Evolutionary conservation across 1,140 invertebrate species (phyloP).

Genomic region (Tetragonula clypearis): DNA sequence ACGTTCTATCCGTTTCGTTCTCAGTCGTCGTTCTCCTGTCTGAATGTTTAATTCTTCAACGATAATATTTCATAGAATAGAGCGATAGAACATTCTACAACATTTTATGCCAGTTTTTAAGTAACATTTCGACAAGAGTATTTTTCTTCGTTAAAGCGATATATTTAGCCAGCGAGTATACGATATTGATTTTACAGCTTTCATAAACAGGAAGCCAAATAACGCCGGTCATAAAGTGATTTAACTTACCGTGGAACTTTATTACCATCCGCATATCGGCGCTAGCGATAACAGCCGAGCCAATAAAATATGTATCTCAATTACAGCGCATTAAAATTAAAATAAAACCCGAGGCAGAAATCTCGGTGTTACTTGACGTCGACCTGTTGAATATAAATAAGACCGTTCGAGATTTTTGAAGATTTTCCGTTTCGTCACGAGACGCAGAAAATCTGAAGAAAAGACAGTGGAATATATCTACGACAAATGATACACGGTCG

Average conservation of each 20-base stretch:
- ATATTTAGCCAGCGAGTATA: background rate
- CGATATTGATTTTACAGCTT: slow-evolving; percentile 4
- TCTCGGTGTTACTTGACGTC: background rate
- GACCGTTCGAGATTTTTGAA: background rate
- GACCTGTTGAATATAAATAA: no score
- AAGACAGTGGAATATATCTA: background rate
- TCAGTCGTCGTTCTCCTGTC: no score
- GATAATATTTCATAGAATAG: background rate
- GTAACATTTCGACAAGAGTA: background rate
- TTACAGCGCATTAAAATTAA: slow-evolving; percentile 20
- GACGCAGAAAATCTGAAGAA: background rate
- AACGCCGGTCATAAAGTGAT: slow-evolving; percentile 13
- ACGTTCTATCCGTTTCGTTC: background rate
- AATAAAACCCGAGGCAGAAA: background rate
- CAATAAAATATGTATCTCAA: slow-evolving; percentile 7
- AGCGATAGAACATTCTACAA: background rate
- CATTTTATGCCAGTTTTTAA: background rate
- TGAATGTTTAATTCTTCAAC: background rate
- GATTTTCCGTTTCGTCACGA: background rate
- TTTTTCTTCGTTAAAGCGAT: background rate
- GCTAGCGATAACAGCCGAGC: background rate
- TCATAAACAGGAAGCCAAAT: background rate
- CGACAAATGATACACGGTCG: no score
- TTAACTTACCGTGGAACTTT: slow-evolving; percentile 33
- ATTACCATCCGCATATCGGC: background rate